A percentile compares a stretch with the other conserved stretches of the same genome.
Conservation (phyloP, 2,888 invertebrate species). For the Griposia aprilina region DNA sequence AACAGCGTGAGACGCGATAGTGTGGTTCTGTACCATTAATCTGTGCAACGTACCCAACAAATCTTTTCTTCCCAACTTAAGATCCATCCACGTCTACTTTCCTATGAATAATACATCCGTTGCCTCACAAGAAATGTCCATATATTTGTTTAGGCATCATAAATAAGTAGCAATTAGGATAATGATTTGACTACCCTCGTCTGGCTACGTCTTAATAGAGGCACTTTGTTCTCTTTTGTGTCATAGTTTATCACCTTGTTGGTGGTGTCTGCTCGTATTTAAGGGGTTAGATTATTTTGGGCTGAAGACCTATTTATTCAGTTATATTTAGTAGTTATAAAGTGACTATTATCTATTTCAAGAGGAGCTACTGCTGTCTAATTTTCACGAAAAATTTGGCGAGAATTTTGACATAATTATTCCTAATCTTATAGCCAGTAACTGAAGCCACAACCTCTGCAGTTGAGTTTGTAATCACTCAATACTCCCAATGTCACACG, state of each 20-base stretch:
- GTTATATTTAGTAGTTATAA: neutral
- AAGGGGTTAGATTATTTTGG: too few relatives aligned
- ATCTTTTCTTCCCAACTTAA: slow-evolving; percentile 82
- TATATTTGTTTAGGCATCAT: slow-evolving; percentile 71
- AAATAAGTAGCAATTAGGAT: slow-evolving; percentile 68
- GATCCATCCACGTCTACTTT: slow-evolving; percentile 79
- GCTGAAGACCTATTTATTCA: neutral
- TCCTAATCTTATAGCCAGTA: neutral
- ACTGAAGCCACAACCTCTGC: neutral
- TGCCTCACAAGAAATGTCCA: slow-evolving; percentile 69
- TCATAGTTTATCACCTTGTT: slow-evolving; percentile 25
- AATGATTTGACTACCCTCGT: slow-evolving; percentile 63
- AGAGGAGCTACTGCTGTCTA: neutral
- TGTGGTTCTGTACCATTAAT: slow-evolving; percentile 78
- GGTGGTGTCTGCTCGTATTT: neutral
- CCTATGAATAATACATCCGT: slow-evolving; percentile 80
- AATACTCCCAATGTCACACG: neutral
- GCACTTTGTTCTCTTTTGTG: slow-evolving; percentile 45
- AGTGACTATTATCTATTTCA: neutral
- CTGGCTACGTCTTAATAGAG: slow-evolving; percentile 50
- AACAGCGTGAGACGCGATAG: slow-evolving; percentile 71
- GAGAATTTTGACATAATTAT: neutral
- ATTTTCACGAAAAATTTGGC: neutral
- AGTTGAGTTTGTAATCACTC: neutral
- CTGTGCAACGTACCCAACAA: slow-evolving; percentile 80